phyloP scores from a whole-genome alignment of 1,140 invertebrate species.

The Listronotus oregonensis region DNA sequence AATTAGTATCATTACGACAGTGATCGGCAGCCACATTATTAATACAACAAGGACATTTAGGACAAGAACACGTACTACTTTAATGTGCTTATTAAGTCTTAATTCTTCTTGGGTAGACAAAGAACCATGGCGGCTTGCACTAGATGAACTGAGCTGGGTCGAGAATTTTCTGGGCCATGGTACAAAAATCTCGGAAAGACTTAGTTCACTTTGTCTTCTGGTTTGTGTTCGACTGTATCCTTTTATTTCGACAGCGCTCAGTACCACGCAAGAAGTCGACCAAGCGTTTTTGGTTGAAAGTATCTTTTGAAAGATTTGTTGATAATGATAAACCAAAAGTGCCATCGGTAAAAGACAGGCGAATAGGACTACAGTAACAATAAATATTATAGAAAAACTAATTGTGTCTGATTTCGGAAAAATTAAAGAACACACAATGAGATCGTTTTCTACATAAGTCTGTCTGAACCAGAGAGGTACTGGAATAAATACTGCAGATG shows the following conservation, averaged over 20 bases:
- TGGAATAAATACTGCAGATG: conserved; percentile 60
- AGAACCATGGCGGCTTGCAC: conserved; percentile 55
- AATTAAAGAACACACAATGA: conserved; percentile 62
- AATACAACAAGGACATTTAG: conserved; percentile 64
- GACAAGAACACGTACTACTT: conserved; percentile 62
- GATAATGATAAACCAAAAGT: conserved; percentile 63
- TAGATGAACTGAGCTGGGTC: conserved; percentile 36
- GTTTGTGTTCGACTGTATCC: conserved; percentile 38
- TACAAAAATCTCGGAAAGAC: conserved; percentile 58
- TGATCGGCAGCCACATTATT: conserved; percentile 67
- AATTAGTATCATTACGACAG: conserved; percentile 62
- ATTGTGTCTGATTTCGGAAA: conserved; percentile 60
- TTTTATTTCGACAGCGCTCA: conserved; percentile 46
- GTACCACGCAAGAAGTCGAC: conserved; percentile 59
- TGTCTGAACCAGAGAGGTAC: conserved; percentile 62
- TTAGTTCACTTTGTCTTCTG: conserved; percentile 59
- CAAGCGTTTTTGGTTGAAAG: conserved; percentile 60
- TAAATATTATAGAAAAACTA: conserved; percentile 62
- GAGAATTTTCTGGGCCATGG: conserved; percentile 60
- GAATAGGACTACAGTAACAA: conserved; percentile 59
- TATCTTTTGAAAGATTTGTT: conserved; percentile 64
- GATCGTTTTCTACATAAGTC: conserved; percentile 42
- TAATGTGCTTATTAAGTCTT: conserved; percentile 62
- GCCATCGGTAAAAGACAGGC: conserved; percentile 63
- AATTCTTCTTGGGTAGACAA: conserved; percentile 61